A percentile compares a stretch with the other conserved stretches of the same genome.
phyloP scores from a whole-genome alignment of 2,113 vertebrate species.

The Irena cyanogastra region DNA sequence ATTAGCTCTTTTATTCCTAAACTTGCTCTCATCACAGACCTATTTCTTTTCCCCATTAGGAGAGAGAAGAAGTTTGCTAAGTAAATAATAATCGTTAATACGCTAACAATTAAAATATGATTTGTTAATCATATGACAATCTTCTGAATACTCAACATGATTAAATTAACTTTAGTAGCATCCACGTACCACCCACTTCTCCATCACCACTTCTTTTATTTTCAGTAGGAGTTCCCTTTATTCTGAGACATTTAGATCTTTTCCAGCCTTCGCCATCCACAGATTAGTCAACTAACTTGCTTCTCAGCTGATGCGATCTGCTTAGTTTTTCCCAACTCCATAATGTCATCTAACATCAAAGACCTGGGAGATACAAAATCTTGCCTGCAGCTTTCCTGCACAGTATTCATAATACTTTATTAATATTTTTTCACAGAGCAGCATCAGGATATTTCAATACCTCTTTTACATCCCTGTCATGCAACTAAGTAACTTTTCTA shows the following conservation, averaged over 20 bases:
- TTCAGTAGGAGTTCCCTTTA: not conserved
- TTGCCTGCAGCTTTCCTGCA: not conserved
- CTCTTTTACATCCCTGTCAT: not conserved
- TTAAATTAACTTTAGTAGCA: not conserved
- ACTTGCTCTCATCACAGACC: not conserved
- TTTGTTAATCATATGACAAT: conserved; percentile 42
- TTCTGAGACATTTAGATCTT: not conserved
- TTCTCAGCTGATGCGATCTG: not conserved
- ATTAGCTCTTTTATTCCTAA: not conserved
- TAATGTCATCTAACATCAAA: not conserved
- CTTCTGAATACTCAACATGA: not conserved
- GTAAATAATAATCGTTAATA: conserved; percentile 32
- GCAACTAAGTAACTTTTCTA: not conserved
- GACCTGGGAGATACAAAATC: not conserved
- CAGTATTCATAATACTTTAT: not conserved
- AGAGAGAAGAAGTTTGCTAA: conserved; percentile 22
- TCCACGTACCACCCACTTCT: not conserved
- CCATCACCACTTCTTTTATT: not conserved
- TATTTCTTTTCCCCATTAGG: not conserved
- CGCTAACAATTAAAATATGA: conserved; percentile 10
- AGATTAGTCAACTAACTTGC: conserved; percentile 19
- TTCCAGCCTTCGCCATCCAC: not conserved
- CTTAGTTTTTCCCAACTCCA: not conserved
- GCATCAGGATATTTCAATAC: not conserved
- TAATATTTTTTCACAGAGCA: not conserved